Evolutionary conservation across 1,140 invertebrate genomes (phyloP), one percentile per base, ranked within the genome.

Genomic region (Drosophila paulistorum): DNA sequence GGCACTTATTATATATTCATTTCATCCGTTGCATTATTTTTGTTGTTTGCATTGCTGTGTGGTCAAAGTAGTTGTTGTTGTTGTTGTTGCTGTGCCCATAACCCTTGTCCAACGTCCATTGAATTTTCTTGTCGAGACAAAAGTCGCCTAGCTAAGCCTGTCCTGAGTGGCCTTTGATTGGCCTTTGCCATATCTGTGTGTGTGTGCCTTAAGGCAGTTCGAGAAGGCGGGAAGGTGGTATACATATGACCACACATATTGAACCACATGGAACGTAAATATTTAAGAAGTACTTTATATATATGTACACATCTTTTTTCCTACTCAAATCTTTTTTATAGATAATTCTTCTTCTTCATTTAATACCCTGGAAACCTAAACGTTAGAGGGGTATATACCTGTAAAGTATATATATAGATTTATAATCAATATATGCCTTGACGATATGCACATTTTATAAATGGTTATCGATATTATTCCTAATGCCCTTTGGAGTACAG

Each of bases 221-320:
- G 14, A 11, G 20, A 17, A 20, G 5, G 59, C 2, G 5, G 30
- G 0, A 3, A 3, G 14, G 6, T 11, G 39, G 59, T 26, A 45
- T n/a, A n/a, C n/a, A n/a, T 37, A 13, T 20, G 30, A 41, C 20
- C 81, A 71, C 59, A 81, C 61, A 79, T 81, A 85, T 85, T 85
- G 81, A 87, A 79, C 77, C 83, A 37, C 82, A 71, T 70, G 68
- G 68, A 85, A 79, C 71, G 82, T 87, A 85, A 85, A 85, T 85
- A 85, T 85, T 85, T 85, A 85, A 85, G 75, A 64, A 82, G 85
- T 85, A 87, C 82, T 85, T 86, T 86, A 86, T 85, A 74, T 45
- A 58, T 61, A 75, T 48, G 9, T 73, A 57, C 57, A 71, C 61
- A 73, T 77, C 63, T 61, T 61, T 59, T 35, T 60, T 57, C 14